Base-by-base conservation (phyloP, 2,888 invertebrate genomes). In the Microchrysa polita region DNA sequence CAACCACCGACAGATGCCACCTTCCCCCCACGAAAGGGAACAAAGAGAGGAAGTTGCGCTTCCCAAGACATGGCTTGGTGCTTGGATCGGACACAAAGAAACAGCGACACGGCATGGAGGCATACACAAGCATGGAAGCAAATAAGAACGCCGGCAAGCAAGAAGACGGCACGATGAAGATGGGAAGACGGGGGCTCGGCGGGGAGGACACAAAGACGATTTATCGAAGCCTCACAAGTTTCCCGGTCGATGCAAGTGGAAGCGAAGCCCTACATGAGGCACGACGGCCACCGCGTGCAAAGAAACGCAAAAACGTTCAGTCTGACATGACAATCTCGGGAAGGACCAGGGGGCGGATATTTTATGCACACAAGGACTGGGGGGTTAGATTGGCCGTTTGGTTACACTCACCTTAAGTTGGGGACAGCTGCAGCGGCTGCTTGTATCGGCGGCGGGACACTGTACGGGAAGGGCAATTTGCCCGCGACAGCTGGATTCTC, bases 401-500 rank as follows among this genome's bases (percentile, higher is more conserved):
- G 12, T 12, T 16, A n/a, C 55, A 76, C 81, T 83, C 78, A 85
- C 85, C 85, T 85, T 81, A 85, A 79, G 80, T 82, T 84, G 79
- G 84, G 83, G 79, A 84, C 82, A 75, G 83, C 83, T 83, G 83
- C 83, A 72, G 83, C 82, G 74, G 83, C 81, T 61, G 84, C 83
- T 80, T 84, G 83, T 72, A 91, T 88, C 79, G 91, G 91, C 83
- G 91, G 91, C 81, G 91, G 91, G 83, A 91, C 90, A 85, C 88
- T 90, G 85, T 91, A 91, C 80, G 90, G 89, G 84, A 88, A 90
- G 84, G 90, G 88, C 86, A 91, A 87, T 85, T 91, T 90, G 48
- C 86, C 84, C 79, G 86, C 85, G 82, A 89, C 88, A 78, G 87
- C 85, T 82, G 90, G 90, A 87, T 88, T 91, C 86, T 91, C 91